phyloP scores from a whole-genome alignment of 2,888 invertebrate genomes.

The Tetranychus piercei region DNA sequence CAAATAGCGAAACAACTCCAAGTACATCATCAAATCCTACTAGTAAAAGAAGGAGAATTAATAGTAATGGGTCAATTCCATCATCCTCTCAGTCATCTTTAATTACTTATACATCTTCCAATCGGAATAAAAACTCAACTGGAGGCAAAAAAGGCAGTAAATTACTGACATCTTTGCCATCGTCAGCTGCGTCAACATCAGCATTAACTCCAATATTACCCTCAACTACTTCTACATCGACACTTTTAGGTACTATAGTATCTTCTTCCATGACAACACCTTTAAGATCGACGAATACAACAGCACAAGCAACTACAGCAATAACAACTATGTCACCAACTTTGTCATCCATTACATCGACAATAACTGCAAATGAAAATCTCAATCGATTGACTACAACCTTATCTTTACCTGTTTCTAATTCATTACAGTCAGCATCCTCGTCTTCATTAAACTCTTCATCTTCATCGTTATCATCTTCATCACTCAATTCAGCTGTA shows the following conservation, averaged over 20 bases:
- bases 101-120: not conserved
- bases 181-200: not conserved
- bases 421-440: not conserved
- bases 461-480: slow-evolving; percentile 27
- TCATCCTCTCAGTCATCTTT: not conserved
- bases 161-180: not conserved
- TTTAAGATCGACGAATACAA: too few species aligned
- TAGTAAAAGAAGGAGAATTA: not conserved
- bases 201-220: not conserved
- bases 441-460: not conserved
- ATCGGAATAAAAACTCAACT: not conserved
- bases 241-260: too few species aligned
- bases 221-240: not conserved
- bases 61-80: not conserved
- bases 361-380: not conserved
- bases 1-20: not conserved
- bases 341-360: not conserved
- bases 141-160: not conserved
- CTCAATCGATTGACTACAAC: not conserved
- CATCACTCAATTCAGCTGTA: not conserved
- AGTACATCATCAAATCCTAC: not conserved
- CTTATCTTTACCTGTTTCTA: not conserved
- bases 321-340: not conserved
- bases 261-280: too few species aligned
- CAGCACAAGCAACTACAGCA: not conserved